Evolutionary conservation across 2,797 vertebrate genomes (phyloP).

Genomic region (Holocentrus rufus): DNA sequence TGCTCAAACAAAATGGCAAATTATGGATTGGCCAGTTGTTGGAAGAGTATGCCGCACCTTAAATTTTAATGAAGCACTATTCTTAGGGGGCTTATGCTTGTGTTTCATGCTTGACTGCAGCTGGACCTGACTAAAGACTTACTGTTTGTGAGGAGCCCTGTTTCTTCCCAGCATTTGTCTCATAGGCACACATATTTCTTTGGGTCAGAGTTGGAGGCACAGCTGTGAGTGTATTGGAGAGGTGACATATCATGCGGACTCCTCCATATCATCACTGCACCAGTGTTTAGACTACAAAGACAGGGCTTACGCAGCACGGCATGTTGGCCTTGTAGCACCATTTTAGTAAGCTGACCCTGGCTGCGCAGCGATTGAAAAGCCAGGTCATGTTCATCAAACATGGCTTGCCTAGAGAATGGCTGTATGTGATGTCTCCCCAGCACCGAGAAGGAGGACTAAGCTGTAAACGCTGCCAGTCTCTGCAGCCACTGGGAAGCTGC

Average conservation of each 20-base stretch:
- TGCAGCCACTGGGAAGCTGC: slow-evolving; percentile 50
- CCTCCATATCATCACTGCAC: background rate
- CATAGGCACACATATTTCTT: background rate
- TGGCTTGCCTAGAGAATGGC: slow-evolving; percentile 24
- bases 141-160: background rate
- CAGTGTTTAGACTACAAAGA: slow-evolving; percentile 13
- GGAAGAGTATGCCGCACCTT: slow-evolving; percentile 17
- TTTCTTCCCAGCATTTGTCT: background rate
- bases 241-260: background rate
- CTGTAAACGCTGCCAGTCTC: slow-evolving; percentile 43
- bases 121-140: slow-evolving; percentile 18
- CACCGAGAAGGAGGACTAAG: slow-evolving; percentile 29
- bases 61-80: slow-evolving; percentile 38
- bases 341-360: slow-evolving; percentile 16
- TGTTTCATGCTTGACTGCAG: slow-evolving; percentile 13
- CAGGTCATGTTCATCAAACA: slow-evolving; percentile 8
- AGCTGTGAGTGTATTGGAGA: background rate
- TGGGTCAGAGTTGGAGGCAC: background rate
- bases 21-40: slow-evolving; percentile 47
- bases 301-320: background rate
- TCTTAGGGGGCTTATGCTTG: slow-evolving; percentile 14
- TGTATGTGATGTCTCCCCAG: slow-evolving; percentile 18
- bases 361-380: slow-evolving; percentile 3
- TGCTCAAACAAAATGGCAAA: slow-evolving; percentile 36
- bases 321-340: background rate